phyloP scores from a whole-genome alignment of 2,113 vertebrate genomes.

The Microtus pennsylvanicus region DNA sequence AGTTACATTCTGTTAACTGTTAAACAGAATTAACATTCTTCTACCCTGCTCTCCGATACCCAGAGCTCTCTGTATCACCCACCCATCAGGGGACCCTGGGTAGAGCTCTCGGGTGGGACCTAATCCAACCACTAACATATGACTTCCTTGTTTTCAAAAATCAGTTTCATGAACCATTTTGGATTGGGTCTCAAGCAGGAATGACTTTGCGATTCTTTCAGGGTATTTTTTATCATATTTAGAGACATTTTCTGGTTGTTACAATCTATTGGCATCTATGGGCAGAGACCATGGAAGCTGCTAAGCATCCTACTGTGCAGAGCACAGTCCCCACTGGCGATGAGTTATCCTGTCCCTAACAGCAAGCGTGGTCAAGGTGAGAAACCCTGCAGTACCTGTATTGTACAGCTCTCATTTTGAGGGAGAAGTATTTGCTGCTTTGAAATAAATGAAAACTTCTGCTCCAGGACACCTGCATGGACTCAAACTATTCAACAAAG shows the following conservation, averaged over 20 bases:
- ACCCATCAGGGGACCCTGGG: neutral
- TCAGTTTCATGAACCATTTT: neutral
- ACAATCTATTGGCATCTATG: neutral
- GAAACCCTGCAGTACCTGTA: neutral
- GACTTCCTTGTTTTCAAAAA: neutral
- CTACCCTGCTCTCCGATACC: neutral
- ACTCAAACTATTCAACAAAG: constrained; percentile 59
- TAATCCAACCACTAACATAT: neutral
- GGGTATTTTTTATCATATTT: neutral
- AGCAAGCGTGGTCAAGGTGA: accelerated
- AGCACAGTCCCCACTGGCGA: neutral
- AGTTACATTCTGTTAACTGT: neutral
- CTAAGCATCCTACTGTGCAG: neutral
- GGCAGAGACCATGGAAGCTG: neutral
- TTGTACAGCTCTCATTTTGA: neutral
- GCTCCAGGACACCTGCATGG: constrained; percentile 47
- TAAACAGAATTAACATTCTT: no score
- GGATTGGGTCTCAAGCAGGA: neutral
- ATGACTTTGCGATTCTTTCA: neutral
- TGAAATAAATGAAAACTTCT: constrained; percentile 70
- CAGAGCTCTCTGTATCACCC: neutral
- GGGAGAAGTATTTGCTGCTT: constrained; percentile 52
- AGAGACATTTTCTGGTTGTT: neutral
- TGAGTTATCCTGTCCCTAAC: neutral
- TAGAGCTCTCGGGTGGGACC: neutral